Evolutionary conservation across 1,140 invertebrate species (phyloP).

Genomic region (Drosophila neocordata): DNA sequence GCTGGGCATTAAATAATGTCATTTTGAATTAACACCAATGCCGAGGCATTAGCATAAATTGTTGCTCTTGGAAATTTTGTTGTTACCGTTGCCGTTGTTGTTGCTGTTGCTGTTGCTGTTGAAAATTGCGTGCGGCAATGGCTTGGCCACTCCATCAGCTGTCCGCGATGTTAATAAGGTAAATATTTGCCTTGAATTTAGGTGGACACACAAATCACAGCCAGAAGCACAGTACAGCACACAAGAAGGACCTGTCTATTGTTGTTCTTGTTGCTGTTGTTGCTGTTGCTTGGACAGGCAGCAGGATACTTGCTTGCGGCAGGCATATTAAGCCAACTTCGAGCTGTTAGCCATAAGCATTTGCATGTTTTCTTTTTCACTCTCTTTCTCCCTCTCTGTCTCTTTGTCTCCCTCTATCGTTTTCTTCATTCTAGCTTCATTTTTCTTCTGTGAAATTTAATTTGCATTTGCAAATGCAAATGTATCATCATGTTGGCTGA

Average conservation of each 20-base stretch:
- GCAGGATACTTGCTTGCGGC: neutral
- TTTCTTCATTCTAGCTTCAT: neutral
- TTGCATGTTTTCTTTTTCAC: constrained; percentile 3
- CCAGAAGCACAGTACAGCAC: neutral
- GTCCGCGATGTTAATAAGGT: constrained; percentile 61
- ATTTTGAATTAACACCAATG: constrained; percentile 71
- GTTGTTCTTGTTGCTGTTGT: neutral
- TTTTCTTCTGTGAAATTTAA: constrained; percentile 56
- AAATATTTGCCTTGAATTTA: constrained; percentile 64
- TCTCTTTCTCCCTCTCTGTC: constrained; percentile 12
- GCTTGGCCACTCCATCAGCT: constrained; percentile 41
- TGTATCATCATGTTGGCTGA: constrained; percentile 52
- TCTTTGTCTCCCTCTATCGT: neutral
- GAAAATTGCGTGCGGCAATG: constrained; percentile 47
- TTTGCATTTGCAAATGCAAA: constrained; percentile 75
- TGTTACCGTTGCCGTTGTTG: neutral
- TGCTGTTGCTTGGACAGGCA: neutral
- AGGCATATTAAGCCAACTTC: neutral
- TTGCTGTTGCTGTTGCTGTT: neutral
- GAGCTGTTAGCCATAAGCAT: constrained; percentile 16
- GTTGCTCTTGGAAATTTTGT: constrained; percentile 17
- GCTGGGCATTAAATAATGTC: constrained; percentile 78
- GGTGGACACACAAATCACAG: constrained; percentile 42
- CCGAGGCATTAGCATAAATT: constrained; percentile 68
- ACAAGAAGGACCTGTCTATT: neutral